These are phyloP conservation scores for Corythoichthys intestinalis DNA, from an alignment of 2,113 vertebrate genomes.

Conservation along the genomic window DNA sequence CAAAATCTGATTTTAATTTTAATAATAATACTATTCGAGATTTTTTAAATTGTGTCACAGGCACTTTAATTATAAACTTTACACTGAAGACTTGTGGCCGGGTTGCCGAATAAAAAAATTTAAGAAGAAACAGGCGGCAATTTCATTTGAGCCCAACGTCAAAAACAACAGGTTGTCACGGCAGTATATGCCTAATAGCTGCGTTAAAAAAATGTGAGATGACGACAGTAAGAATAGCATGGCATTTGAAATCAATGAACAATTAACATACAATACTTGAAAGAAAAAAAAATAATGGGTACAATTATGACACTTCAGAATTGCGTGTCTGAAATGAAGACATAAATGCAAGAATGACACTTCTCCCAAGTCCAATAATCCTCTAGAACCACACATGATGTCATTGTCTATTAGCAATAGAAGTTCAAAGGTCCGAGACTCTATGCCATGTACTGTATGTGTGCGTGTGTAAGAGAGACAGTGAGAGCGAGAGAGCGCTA, in stretches of 20 bases:
- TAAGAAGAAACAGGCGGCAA: no score
- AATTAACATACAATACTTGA: neutral
- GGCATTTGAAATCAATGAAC: neutral
- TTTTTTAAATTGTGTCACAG: no score
- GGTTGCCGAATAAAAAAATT: no score
- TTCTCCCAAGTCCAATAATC: slow-evolving; percentile 56
- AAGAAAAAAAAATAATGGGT: neutral
- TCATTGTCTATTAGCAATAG: slow-evolving; percentile 44
- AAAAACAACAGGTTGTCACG: neutral
- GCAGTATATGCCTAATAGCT: neutral
- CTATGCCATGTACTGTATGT: slow-evolving; percentile 1
- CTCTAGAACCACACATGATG: slow-evolving; percentile 55
- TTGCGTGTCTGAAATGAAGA: slow-evolving; percentile 34
- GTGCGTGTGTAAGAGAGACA: slow-evolving; percentile 16
- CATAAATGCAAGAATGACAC: slow-evolving; percentile 51
- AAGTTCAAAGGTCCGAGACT: slow-evolving; percentile 32
- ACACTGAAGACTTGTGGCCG: no score
- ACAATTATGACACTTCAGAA: neutral
- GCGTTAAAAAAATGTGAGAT: neutral
- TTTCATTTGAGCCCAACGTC: neutral
- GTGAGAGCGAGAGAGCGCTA: neutral
- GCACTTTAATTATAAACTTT: no score
- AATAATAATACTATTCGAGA: no score
- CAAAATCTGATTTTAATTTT: no score
- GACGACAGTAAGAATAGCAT: neutral